Conservation (phyloP, 2,797 vertebrate genomes). For the Gallinago stenura region DNA sequence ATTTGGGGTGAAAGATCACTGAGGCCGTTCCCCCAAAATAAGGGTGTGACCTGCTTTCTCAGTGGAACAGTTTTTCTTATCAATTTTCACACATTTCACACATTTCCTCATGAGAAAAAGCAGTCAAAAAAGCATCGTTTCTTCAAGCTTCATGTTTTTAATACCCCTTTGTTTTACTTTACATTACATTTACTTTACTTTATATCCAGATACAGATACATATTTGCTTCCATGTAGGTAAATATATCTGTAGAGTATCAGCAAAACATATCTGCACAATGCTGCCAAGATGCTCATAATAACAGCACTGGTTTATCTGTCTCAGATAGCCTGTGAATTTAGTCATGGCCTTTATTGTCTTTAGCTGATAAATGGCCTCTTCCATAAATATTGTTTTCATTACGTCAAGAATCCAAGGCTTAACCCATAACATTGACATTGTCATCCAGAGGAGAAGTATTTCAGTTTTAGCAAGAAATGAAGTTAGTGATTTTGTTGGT, state of each 20-base stretch:
- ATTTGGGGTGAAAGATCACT: neutral
- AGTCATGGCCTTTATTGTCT: slow-evolving; percentile 27
- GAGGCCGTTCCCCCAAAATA: neutral
- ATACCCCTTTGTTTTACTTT: neutral
- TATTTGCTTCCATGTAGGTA: slow-evolving; percentile 2
- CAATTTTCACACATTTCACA: neutral
- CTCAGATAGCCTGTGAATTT: slow-evolving; percentile 30
- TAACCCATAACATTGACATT: neutral
- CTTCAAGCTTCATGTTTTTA: neutral
- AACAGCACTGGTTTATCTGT: slow-evolving; percentile 24
- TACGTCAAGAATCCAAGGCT: neutral
- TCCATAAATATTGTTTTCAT: slow-evolving; percentile 41
- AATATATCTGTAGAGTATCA: neutral
- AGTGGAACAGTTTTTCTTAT: neutral
- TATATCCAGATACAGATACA: neutral
- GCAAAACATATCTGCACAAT: neutral
- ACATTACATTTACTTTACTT: no score
- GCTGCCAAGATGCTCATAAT: slow-evolving; percentile 17
- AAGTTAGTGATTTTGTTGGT: slow-evolving; percentile 31
- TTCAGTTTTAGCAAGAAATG: slow-evolving; percentile 23
- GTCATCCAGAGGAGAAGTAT: neutral
- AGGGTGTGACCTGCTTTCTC: neutral
- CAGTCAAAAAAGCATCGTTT: neutral
- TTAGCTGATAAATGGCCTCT: slow-evolving; percentile 45
- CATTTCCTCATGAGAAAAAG: neutral